Conservation (phyloP, 2,797 vertebrate genomes). For the Limosa lapponica region DNA sequence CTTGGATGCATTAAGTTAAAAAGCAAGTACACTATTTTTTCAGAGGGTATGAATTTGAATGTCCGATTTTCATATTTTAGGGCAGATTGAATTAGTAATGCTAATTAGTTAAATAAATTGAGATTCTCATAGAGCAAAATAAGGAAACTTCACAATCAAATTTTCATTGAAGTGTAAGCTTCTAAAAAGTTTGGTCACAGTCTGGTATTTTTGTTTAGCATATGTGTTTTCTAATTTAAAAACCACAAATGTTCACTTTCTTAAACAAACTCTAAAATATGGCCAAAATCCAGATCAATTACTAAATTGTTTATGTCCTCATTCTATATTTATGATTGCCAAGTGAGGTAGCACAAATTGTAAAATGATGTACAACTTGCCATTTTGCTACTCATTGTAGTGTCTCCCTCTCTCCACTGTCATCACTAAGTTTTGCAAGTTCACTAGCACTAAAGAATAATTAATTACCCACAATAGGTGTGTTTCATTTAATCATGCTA, state of each 20-base stretch:
- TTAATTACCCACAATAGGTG: background rate
- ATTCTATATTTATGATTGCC: background rate
- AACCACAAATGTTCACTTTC: background rate
- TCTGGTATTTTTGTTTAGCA: background rate
- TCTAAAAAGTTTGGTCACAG: background rate
- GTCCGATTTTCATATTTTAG: background rate
- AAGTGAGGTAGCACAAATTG: background rate
- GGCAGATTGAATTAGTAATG: background rate
- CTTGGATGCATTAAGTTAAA: background rate
- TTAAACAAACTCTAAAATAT: background rate
- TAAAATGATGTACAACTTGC: background rate
- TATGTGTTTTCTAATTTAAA: background rate
- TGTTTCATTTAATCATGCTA: background rate
- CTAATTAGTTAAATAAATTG: background rate
- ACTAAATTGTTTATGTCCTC: background rate
- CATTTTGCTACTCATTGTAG: background rate
- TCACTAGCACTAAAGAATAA: background rate
- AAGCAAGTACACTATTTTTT: background rate
- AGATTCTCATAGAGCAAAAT: background rate
- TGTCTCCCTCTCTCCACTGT: background rate
- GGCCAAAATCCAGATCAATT: background rate
- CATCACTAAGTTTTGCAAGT: background rate
- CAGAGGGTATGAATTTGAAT: background rate
- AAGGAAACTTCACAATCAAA: background rate
- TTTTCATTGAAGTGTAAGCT: background rate